Conservation (phyloP, 2,888 invertebrate species). For the Plutella xylostella region DNA sequence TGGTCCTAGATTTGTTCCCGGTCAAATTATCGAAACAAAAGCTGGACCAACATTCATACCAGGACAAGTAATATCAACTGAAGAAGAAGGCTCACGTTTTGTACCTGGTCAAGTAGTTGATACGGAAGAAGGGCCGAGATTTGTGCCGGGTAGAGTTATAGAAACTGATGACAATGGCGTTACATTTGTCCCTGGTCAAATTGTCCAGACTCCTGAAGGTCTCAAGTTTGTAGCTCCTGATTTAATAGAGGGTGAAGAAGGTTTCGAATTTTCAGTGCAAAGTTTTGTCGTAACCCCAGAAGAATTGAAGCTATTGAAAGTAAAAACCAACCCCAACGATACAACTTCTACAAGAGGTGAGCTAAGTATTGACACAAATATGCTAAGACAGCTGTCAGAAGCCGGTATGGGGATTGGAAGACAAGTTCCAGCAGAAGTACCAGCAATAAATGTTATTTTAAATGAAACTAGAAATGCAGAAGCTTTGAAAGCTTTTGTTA, state of each 20-base stretch:
- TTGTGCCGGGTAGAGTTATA: slow-evolving; percentile 79
- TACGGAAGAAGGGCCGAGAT: slow-evolving; percentile 76
- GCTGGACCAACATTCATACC: slow-evolving; percentile 83
- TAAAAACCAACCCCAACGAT: slow-evolving; percentile 62
- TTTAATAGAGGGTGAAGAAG: slow-evolving; percentile 74
- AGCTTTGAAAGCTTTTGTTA: slow-evolving; percentile 56
- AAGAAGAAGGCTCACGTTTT: slow-evolving; percentile 71
- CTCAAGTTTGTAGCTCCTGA: slow-evolving; percentile 77
- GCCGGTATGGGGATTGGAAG: slow-evolving; percentile 77
- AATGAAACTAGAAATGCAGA: slow-evolving; percentile 63
- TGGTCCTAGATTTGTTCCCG: slow-evolving; percentile 81
- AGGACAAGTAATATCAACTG: slow-evolving; percentile 78
- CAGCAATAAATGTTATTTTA: slow-evolving; percentile 70
- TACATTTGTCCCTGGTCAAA: slow-evolving; percentile 83
- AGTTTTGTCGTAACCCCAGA: slow-evolving; percentile 72
- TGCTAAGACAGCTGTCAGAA: slow-evolving; percentile 74
- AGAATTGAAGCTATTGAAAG: slow-evolving; percentile 58
- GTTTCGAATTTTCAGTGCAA: slow-evolving; percentile 77
- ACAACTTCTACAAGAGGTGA: slow-evolving; percentile 68
- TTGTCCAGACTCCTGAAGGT: slow-evolving; percentile 78
- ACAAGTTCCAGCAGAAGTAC: slow-evolving; percentile 71
- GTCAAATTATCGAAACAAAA: slow-evolving; percentile 80
- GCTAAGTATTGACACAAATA: slow-evolving; percentile 73
- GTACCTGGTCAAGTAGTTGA: slow-evolving; percentile 80
- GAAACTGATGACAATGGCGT: slow-evolving; percentile 77